These are phyloP conservation scores for Latrodectus hesperus DNA, from an alignment of 2,888 invertebrate species.

Conservation along the genomic window DNA sequence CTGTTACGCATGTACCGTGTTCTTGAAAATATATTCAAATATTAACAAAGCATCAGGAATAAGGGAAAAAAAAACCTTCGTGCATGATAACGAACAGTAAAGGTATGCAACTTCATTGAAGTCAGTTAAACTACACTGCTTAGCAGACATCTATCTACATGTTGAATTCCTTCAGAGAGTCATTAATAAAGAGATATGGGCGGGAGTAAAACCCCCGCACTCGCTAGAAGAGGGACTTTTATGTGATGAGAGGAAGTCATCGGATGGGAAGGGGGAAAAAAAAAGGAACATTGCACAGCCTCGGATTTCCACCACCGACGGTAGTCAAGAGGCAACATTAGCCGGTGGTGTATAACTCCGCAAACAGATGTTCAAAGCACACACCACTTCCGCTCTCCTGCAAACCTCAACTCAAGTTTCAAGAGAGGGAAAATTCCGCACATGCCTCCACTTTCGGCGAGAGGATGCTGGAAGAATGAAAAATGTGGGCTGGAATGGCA, in stretches of 20 bases:
- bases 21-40: too few relatives aligned
- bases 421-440: constrained; percentile 33
- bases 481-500: constrained; percentile 45
- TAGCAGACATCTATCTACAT: too few relatives aligned
- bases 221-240: too few relatives aligned
- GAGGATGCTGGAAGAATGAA: constrained; percentile 33
- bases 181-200: too few relatives aligned
- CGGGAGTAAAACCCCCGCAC: too few relatives aligned
- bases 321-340: not conserved
- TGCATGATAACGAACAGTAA: too few relatives aligned
- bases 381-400: constrained; percentile 12
- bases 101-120: too few relatives aligned
- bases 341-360: constrained; percentile 18
- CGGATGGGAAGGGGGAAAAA: constrained; percentile 10
- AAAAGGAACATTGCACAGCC: not conserved
- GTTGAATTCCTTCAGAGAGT: too few relatives aligned
- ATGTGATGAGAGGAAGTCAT: not conserved
- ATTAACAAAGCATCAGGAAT: too few relatives aligned
- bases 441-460: constrained; percentile 19
- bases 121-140: too few relatives aligned
- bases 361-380: constrained; percentile 43
- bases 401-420: not conserved
- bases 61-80: too few relatives aligned
- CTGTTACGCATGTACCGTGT: too few relatives aligned
- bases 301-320: constrained; percentile 18